These are phyloP conservation scores for Mythimna loreyi DNA, from an alignment of 2,888 invertebrate species.

Conservation along the genomic window DNA sequence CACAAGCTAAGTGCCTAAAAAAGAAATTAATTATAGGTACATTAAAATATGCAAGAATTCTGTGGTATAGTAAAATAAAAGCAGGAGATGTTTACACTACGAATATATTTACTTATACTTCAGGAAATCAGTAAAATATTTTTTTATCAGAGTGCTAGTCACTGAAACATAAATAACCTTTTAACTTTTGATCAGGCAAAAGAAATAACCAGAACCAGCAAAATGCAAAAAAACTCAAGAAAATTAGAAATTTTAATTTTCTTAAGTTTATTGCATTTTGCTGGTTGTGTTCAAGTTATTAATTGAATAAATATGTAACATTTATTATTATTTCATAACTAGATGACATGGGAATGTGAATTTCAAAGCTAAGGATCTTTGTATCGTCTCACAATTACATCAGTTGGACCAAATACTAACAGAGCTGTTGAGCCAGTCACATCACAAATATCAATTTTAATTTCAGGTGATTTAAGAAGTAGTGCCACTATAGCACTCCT, in stretches of 20 bases:
- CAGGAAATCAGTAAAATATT: too few relatives aligned
- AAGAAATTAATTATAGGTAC: neutral
- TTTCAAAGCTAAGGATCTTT: neutral
- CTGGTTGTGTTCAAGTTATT: too few relatives aligned
- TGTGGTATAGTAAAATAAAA: neutral
- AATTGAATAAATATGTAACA: too few relatives aligned
- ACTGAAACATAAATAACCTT: neutral
- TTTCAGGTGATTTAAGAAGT: conserved; percentile 90
- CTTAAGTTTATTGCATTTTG: too few relatives aligned
- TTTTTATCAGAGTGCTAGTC: neutral
- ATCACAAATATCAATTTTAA: conserved; percentile 92
- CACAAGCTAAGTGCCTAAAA: conserved; percentile 94
- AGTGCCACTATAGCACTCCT: conserved; percentile 92
- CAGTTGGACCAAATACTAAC: conserved; percentile 82
- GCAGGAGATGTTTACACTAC: neutral
- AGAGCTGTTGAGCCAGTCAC: conserved; percentile 94
- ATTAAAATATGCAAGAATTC: neutral
- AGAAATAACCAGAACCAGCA: too few relatives aligned
- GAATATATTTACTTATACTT: too few relatives aligned
- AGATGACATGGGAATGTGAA: neutral
- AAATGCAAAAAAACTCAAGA: too few relatives aligned
- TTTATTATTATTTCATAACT: too few relatives aligned
- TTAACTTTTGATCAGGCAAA: neutral
- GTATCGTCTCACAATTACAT: neutral
- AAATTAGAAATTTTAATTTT: too few relatives aligned